Percentiles rank a stretch among this genome's conserved stretches.
These are phyloP conservation scores for Tarsius wallacei DNA, from an alignment of 2,797 vertebrate species.

Conservation along the genomic window DNA sequence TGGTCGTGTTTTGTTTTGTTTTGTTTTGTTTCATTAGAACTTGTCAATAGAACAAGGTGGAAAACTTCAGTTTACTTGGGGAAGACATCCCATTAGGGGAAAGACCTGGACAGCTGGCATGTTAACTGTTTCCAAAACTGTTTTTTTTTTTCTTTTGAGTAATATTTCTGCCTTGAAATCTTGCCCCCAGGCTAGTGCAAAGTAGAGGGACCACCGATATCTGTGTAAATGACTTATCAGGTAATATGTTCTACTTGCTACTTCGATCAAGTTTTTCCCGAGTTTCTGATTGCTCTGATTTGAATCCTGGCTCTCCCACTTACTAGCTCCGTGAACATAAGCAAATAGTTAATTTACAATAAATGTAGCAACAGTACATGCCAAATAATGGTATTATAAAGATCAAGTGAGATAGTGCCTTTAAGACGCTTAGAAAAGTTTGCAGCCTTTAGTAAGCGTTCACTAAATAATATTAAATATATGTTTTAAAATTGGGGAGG, in stretches of 20 bases:
- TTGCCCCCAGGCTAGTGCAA: neutral
- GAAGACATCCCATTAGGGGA: neutral
- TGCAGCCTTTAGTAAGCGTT: neutral
- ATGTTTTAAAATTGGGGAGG: neutral
- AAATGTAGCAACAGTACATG: neutral
- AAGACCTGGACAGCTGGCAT: neutral
- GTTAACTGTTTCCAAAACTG: neutral
- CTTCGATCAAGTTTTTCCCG: neutral
- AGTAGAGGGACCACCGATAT: neutral
- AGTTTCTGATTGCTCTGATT: neutral
- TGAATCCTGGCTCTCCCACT: neutral
- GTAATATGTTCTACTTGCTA: neutral
- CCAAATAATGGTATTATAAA: neutral
- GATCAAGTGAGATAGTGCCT: neutral
- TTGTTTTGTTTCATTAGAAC: neutral
- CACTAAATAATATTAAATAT: neutral
- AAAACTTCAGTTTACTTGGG: neutral
- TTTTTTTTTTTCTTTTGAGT: neutral
- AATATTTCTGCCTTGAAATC: conserved; percentile 15
- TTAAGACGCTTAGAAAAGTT: neutral
- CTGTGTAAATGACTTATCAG: neutral
- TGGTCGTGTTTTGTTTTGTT: conserved; percentile 10
- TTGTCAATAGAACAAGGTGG: neutral
- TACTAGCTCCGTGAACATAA: neutral
- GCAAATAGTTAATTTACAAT: neutral